A percentile compares a stretch with the other conserved stretches of the same genome.
Evolutionary conservation across 2,888 invertebrate genomes (phyloP).

Genomic region (Xestia c-nigrum): DNA sequence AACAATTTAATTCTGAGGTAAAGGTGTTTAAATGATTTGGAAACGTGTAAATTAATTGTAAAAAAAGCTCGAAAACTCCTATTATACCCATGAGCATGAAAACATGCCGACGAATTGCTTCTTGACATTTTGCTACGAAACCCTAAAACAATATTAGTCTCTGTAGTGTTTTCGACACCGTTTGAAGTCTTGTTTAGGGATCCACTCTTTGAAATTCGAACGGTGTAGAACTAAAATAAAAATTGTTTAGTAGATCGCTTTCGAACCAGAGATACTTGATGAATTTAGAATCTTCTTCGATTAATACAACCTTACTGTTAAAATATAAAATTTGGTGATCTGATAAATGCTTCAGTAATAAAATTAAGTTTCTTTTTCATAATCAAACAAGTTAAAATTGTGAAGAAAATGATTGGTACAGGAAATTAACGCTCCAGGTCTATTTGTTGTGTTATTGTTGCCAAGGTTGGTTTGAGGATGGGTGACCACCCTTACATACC

Average conservation of each 20-base stretch:
- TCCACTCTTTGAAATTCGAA: slow-evolving; percentile 12
- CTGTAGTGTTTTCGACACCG: neutral
- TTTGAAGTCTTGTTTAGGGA: neutral
- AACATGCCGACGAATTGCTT: neutral
- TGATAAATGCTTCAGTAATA: neutral
- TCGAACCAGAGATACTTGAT: neutral
- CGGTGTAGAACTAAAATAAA: neutral
- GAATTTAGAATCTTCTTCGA: neutral
- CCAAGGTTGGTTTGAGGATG: neutral
- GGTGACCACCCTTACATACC: no score
- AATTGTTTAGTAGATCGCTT: neutral
- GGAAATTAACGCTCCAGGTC: neutral
- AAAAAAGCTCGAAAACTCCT: neutral
- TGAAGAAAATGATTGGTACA: neutral
- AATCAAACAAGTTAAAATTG: neutral
- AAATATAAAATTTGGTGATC: neutral
- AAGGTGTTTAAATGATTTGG: no score
- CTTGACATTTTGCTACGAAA: neutral
- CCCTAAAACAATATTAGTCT: neutral
- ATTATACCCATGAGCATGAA: neutral
- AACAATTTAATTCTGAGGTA: no score
- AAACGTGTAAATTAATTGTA: no score
- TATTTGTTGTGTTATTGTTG: neutral
- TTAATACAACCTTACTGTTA: neutral
- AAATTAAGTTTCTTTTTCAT: neutral